These are phyloP conservation scores for Drosophila borborema DNA, from an alignment of 2,888 invertebrate genomes.

Conservation along the genomic window DNA sequence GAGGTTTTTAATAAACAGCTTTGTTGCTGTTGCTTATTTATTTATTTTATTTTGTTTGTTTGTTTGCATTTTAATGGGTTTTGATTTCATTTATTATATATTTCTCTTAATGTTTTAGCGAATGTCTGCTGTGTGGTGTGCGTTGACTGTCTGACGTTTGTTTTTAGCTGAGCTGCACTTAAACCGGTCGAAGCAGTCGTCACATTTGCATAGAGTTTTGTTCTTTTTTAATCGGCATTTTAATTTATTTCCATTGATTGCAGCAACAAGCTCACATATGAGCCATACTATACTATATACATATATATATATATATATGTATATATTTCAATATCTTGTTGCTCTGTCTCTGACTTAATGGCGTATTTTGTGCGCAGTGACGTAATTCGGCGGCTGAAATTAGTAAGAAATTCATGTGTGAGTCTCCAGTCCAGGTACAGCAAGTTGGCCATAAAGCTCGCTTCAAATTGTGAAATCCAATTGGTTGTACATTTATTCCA, in stretches of 20 bases:
- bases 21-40: not conserved
- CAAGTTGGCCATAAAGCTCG: constrained; percentile 27
- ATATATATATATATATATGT: not conserved
- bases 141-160: constrained; percentile 25
- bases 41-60: constrained; percentile 15
- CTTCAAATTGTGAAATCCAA: constrained; percentile 45
- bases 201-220: constrained; percentile 76
- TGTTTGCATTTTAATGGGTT: constrained; percentile 40
- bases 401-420: constrained; percentile 59
- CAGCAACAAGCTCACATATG: constrained; percentile 51
- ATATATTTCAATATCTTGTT: constrained; percentile 8
- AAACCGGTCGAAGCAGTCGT: constrained; percentile 67
- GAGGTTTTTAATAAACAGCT: constrained; percentile 20
- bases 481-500: constrained; percentile 16
- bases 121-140: constrained; percentile 25
- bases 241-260: constrained; percentile 77
- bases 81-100: constrained; percentile 46
- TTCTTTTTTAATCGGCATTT: constrained; percentile 69
- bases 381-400: constrained; percentile 72
- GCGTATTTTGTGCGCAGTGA: constrained; percentile 56
- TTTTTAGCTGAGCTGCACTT: constrained; percentile 64
- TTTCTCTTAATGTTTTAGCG: constrained; percentile 23
- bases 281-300: constrained; percentile 26
- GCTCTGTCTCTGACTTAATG: constrained; percentile 51
- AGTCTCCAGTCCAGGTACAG: constrained; percentile 9